These are phyloP conservation scores for Galeruca laticollis DNA, from an alignment of 2,888 invertebrate species.

Conservation along the genomic window DNA sequence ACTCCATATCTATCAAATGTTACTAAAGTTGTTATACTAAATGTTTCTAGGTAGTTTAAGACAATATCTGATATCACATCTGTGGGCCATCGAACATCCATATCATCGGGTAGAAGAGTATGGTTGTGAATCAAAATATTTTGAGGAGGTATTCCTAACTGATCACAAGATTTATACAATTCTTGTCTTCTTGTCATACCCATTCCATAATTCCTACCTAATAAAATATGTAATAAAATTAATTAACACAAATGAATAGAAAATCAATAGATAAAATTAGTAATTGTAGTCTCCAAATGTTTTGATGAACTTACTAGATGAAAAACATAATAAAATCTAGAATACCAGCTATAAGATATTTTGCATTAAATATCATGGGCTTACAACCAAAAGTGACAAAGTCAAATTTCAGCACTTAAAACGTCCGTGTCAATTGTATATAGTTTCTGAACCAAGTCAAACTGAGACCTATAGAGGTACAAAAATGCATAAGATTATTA, in stretches of 20 bases:
- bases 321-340: too few species aligned
- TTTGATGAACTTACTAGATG: too few species aligned
- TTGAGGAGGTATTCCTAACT: constrained; percentile 82
- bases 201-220: constrained; percentile 66
- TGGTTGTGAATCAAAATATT: constrained; percentile 81
- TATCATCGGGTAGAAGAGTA: constrained; percentile 82
- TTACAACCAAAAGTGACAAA: too few species aligned
- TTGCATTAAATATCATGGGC: too few species aligned
- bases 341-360: too few species aligned
- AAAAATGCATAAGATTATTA: too few species aligned
- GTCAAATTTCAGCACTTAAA: too few species aligned
- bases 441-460: too few species aligned
- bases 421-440: too few species aligned
- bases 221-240: constrained; percentile 29
- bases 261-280: too few species aligned
- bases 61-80: constrained; percentile 75
- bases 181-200: constrained; percentile 78
- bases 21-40: constrained; percentile 85
- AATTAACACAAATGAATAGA: background rate
- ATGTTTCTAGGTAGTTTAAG: constrained; percentile 76
- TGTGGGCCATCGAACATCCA: constrained; percentile 81
- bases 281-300: too few species aligned
- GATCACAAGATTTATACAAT: constrained; percentile 82
- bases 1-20: constrained; percentile 96
- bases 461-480: too few species aligned